Percentiles rank a stretch among this genome's conserved stretches.
phyloP scores from a whole-genome alignment of 2,888 invertebrate species.

The Spicauda simplicius region DNA sequence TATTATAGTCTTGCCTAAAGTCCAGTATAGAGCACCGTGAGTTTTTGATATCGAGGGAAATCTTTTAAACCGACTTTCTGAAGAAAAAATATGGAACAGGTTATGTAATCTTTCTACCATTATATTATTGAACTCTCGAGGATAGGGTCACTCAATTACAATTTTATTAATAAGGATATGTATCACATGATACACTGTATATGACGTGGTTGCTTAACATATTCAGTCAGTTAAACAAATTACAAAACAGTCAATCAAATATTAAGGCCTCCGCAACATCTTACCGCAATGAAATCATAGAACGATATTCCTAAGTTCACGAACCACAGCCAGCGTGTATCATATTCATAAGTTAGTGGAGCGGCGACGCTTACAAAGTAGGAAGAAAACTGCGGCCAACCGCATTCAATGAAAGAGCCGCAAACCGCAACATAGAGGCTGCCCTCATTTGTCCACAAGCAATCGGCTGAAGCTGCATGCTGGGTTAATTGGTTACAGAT shows the following conservation, averaged over 20 bases:
- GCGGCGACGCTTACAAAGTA: background rate
- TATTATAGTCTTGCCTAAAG: too few species aligned
- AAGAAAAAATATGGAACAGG: too few species aligned
- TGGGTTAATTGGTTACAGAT: background rate
- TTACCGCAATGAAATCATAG: conserved; percentile 18
- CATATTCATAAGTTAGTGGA: conserved; percentile 22
- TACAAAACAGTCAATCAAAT: background rate
- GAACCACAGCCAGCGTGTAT: conserved; percentile 20
- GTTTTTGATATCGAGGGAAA: too few species aligned
- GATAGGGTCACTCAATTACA: too few species aligned
- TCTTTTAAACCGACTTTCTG: too few species aligned
- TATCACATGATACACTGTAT: too few species aligned
- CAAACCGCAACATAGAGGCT: conserved; percentile 10
- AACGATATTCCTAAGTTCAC: conserved; percentile 14
- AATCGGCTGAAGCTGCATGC: background rate
- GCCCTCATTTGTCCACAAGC: background rate
- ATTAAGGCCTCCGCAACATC: conserved; percentile 7
- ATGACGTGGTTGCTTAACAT: too few species aligned
- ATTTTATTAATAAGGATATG: too few species aligned
- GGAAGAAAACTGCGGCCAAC: conserved; percentile 17
- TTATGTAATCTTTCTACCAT: too few species aligned
- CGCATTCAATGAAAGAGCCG: conserved; percentile 16
- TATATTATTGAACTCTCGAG: too few species aligned
- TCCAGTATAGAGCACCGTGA: too few species aligned
- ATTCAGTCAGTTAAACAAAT: background rate